Base-by-base conservation (phyloP, 2,113 vertebrate genomes). In the Dipodomys ordii region DNA sequence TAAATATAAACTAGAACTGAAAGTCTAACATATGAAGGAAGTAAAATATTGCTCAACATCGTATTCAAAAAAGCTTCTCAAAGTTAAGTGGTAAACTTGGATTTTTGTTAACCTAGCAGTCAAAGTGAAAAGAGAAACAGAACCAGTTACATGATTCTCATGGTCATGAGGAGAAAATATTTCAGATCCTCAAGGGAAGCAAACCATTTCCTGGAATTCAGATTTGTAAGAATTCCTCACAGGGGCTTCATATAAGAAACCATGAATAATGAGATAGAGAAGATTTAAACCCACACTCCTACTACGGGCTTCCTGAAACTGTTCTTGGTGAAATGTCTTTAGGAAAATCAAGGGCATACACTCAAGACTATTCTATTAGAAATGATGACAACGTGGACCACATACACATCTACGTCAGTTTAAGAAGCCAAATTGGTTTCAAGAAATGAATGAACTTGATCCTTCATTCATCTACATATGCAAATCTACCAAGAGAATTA, bases 201-300 rank as follows among this genome's bases (percentile, higher is more conserved):
- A 93, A 94, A 87, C 65, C 22, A 89, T 96, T 97, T 97, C 96
- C 97, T 94, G 93, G 94, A 97, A 97, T 95, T 95, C 87, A 95
- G 83, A 86, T 67, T 64, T 91, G 22, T 73, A 95, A 91, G 83
- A 74, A 95, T 78, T 89, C 89, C 92, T 95, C 69, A 57, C 67
- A 11, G 2, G 27, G 49, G 78, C 35, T 74, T 93, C 69, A 39
- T 93, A 57, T 49, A 85, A 71, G 35, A 91, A 89, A 73, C 81
- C 49, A 46, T 76, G 69, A 91, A 73, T 67, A 76, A 92, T 23
- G 64, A 71, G 46, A 28, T 30, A 16, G 62, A 68, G 64, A 84
- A 69, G 20, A 39, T 13, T 22, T n/a, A 62, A 80, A 94, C 25
- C 67, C 81, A 87, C 57, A 28, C 85, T 78, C 69, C 2, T 2